Percentiles rank a stretch among this genome's conserved stretches.
Conservation (phyloP, 2,888 invertebrate species). For the Acleris literana region DNA sequence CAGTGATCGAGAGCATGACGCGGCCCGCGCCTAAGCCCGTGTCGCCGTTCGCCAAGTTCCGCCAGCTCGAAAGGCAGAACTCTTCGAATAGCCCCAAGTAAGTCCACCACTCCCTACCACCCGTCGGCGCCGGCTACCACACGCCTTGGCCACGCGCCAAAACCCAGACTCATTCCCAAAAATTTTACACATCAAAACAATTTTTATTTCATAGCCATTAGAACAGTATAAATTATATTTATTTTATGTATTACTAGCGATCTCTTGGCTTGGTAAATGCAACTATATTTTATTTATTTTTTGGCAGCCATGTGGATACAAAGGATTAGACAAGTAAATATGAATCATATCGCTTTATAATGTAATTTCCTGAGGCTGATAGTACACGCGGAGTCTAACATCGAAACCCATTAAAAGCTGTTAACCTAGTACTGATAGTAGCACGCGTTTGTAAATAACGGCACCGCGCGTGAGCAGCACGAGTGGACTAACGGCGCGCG, state of each 20-base stretch:
- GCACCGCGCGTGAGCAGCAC: slow-evolving; percentile 20
- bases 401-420: not conserved
- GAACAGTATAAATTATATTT: slow-evolving; percentile 50
- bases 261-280: slow-evolving; percentile 30
- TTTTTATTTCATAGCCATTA: slow-evolving; percentile 6
- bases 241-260: slow-evolving; percentile 49
- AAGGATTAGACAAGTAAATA: slow-evolving; percentile 74
- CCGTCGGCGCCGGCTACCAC: not conserved
- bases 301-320: slow-evolving; percentile 76
- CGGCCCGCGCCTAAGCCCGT: slow-evolving; percentile 86
- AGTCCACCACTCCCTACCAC: slow-evolving; percentile 54
- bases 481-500: slow-evolving; percentile 3
- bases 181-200: not conserved
- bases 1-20: slow-evolving; percentile 83
- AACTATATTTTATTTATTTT: slow-evolving; percentile 42
- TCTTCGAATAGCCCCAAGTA: slow-evolving; percentile 92
- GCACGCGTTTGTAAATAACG: slow-evolving; percentile 30
- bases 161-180: not conserved
- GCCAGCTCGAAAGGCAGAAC: slow-evolving; percentile 94
- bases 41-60: slow-evolving; percentile 95
- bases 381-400: slow-evolving; percentile 31
- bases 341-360: slow-evolving; percentile 65
- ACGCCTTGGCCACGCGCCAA: slow-evolving; percentile 6
- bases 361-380: slow-evolving; percentile 36
- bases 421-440: not conserved